Percentiles rank a stretch among this genome's conserved stretches.
phyloP scores from a whole-genome alignment of 2,888 invertebrate genomes.

The Drosophila macrospina region DNA sequence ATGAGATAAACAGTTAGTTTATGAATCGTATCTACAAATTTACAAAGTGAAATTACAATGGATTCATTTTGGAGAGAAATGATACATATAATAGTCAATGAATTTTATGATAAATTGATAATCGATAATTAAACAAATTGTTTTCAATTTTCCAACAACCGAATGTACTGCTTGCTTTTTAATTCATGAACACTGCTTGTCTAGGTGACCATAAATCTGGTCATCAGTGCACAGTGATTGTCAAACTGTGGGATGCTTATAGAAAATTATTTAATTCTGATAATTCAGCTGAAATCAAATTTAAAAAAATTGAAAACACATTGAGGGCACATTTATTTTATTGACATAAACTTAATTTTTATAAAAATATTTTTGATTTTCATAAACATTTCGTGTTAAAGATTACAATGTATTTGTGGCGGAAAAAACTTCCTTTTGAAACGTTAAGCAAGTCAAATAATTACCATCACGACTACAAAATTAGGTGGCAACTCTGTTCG shows the following conservation, averaged over 20 bases:
- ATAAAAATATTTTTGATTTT: not conserved
- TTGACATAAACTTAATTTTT: too few relatives aligned
- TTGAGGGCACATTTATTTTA: not conserved
- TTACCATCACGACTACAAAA: not conserved
- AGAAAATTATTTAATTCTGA: not conserved
- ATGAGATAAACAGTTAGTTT: too few relatives aligned
- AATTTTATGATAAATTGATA: too few relatives aligned
- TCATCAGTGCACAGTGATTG: not conserved
- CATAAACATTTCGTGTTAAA: too few relatives aligned
- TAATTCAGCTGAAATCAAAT: too few relatives aligned
- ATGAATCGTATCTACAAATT: too few relatives aligned
- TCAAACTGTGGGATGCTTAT: slow-evolving; percentile 14
- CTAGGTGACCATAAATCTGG: too few relatives aligned
- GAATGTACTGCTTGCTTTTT: slow-evolving; percentile 23
- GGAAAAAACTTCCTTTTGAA: not conserved
- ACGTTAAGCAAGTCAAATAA: too few relatives aligned
- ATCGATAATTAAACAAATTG: too few relatives aligned
- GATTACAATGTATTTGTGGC: not conserved
- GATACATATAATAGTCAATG: too few relatives aligned
- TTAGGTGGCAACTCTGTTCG: slow-evolving; percentile 36
- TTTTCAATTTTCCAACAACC: not conserved
- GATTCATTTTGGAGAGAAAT: too few relatives aligned
- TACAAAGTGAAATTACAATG: too few relatives aligned
- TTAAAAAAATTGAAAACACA: not conserved
- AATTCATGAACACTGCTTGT: slow-evolving; percentile 27